phyloP scores from a whole-genome alignment of 1,140 invertebrate genomes.

The Maconellicoccus hirsutus region DNA sequence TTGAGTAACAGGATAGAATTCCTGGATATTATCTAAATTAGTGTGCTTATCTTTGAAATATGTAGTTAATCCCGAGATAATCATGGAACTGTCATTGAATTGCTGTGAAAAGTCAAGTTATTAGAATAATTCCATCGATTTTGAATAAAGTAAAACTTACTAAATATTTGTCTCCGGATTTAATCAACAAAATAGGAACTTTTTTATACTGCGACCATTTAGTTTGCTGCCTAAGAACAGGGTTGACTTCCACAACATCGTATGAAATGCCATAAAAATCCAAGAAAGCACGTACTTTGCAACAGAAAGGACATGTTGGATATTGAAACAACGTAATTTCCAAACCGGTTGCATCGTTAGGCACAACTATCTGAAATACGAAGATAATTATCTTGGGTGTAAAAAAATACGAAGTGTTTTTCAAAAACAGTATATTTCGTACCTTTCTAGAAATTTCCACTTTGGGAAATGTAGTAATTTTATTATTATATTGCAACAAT shows the following conservation, averaged over 20 bases:
- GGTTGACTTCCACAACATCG: slow-evolving; percentile 93
- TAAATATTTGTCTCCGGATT: slow-evolving; percentile 57
- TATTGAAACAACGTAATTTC: slow-evolving; percentile 89
- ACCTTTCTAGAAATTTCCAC: slow-evolving; percentile 38
- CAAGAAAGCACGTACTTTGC: slow-evolving; percentile 88
- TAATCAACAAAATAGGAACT: slow-evolving; percentile 82
- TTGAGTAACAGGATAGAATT: slow-evolving; percentile 67
- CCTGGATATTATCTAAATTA: slow-evolving; percentile 54
- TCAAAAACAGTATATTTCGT: slow-evolving; percentile 24
- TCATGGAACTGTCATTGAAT: slow-evolving; percentile 86
- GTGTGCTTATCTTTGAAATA: slow-evolving; percentile 52
- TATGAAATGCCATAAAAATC: slow-evolving; percentile 92
- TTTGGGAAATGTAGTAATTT: not conserved
- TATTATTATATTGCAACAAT: not conserved
- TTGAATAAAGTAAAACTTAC: slow-evolving; percentile 37
- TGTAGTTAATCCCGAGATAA: slow-evolving; percentile 77
- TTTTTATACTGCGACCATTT: slow-evolving; percentile 92
- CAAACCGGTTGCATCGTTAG: slow-evolving; percentile 57
- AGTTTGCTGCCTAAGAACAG: slow-evolving; percentile 77
- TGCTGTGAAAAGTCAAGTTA: slow-evolving; percentile 54
- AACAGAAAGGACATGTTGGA: slow-evolving; percentile 97
- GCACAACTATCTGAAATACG: slow-evolving; percentile 45
- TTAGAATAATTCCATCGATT: too few species aligned
- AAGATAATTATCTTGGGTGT: slow-evolving; percentile 1
- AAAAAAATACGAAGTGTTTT: not conserved